Conservation (phyloP, 35 echinoderm and acorn worm genomes). For the Ptychodera flava region DNA sequence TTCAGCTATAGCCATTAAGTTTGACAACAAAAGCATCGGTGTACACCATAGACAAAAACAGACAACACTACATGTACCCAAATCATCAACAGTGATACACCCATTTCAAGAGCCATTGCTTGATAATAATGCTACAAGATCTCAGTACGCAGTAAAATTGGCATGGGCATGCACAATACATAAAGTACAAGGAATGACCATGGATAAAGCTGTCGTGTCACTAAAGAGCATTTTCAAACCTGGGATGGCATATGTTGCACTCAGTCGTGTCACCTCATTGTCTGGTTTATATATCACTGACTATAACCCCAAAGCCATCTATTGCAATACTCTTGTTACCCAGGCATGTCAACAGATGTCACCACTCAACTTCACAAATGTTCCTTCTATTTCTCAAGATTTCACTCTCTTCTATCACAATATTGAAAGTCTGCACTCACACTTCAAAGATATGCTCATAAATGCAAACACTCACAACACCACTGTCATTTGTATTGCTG, state of each 20-base stretch:
- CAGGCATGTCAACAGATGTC: not conserved
- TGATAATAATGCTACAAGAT: slow-evolving; percentile 4
- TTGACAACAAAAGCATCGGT: slow-evolving; percentile 23
- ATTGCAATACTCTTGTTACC: slow-evolving; percentile 26
- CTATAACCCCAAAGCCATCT: slow-evolving; percentile 18
- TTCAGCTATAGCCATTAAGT: slow-evolving; percentile 12
- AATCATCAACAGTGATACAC: no score
- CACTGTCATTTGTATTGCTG: no score
- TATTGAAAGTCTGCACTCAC: slow-evolving; percentile 3
- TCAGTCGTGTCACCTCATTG: slow-evolving; percentile 28
- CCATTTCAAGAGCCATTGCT: slow-evolving; percentile 3
- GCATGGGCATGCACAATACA: slow-evolving; percentile 40
- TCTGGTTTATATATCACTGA: slow-evolving; percentile 10
- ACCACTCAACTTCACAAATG: not conserved
- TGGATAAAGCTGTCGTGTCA: slow-evolving; percentile 20
- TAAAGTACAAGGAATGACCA: slow-evolving; percentile 47
- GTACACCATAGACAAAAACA: slow-evolving; percentile 18
- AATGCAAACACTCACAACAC: no score
- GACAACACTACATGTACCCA: no score
- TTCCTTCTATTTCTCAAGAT: no score
- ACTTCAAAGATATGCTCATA: slow-evolving; percentile 16
- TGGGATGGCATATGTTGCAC: slow-evolving; percentile 35
- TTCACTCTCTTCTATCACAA: slow-evolving; percentile 15
- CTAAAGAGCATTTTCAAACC: slow-evolving; percentile 10
- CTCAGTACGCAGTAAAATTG: slow-evolving; percentile 42